Evolutionary conservation across 2,797 vertebrate genomes (phyloP).

Genomic region (Kryptolebias ocellatus): DNA sequence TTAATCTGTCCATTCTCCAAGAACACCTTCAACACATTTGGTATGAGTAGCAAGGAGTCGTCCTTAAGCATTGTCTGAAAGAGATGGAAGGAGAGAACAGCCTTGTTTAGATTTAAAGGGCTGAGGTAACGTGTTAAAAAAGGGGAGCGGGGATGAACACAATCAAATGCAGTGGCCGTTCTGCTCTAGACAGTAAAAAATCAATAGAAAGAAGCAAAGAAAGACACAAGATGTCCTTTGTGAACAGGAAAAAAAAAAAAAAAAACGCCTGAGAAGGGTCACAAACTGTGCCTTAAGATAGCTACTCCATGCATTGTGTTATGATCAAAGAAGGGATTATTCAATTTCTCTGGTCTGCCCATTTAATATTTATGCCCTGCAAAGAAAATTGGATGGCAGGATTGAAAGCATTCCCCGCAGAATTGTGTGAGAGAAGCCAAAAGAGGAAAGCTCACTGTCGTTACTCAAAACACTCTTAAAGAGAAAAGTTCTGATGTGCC

Average conservation of each 20-base stretch:
- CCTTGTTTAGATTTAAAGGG: conserved; percentile 10
- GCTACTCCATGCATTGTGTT: conserved; percentile 44
- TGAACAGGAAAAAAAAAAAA: conserved; percentile 18
- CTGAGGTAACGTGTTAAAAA: conserved; percentile 23
- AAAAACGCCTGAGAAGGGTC: conserved; percentile 19
- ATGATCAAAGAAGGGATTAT: conserved; percentile 63
- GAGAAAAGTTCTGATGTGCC: conserved; percentile 38
- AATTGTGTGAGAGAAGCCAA: conserved; percentile 28
- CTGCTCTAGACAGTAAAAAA: conserved; percentile 35
- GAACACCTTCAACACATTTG: conserved; percentile 98
- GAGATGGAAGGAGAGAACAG: conserved; percentile 44
- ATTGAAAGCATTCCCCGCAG: conserved; percentile 48
- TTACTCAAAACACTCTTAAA: conserved; percentile 42
- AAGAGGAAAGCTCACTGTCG: conserved; percentile 45
- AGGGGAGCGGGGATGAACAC: conserved; percentile 37
- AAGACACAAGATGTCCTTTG: conserved; percentile 25
- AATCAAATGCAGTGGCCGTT: conserved; percentile 25
- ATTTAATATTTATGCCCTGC: conserved; percentile 54
- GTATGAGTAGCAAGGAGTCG: conserved; percentile 96
- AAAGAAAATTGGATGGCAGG: conserved; percentile 51
- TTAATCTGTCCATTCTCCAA: conserved; percentile 99
- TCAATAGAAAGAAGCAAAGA: conserved; percentile 27
- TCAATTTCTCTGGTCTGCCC: conserved; percentile 44
- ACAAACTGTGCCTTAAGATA: conserved; percentile 33
- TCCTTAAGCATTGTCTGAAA: conserved; percentile 95